A percentile compares a stretch with the other conserved stretches of the same genome.
Conservation (phyloP, 2,113 vertebrate species). For the Stomatorhinus ivindoensis region DNA sequence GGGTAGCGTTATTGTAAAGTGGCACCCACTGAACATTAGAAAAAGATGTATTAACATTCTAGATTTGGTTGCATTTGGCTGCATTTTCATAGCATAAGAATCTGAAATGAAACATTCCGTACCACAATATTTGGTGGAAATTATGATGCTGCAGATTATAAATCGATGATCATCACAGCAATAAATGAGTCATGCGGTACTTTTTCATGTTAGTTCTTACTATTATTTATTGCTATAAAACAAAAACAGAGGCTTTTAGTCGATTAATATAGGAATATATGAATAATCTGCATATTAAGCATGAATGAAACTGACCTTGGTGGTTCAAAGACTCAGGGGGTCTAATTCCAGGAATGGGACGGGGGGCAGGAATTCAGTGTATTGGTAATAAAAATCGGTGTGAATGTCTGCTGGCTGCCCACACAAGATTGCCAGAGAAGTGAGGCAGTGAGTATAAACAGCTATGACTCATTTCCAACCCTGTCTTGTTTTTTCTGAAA, state of each 20-base stretch:
- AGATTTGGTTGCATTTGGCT: neutral
- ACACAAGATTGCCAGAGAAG: neutral
- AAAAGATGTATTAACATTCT: neutral
- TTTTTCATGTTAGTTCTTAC: neutral
- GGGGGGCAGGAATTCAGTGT: neutral
- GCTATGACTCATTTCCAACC: constrained; percentile 12
- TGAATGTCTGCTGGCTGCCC: neutral
- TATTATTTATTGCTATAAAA: neutral
- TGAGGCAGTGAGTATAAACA: neutral
- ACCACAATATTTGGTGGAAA: neutral
- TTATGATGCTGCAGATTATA: neutral
- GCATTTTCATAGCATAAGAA: neutral
- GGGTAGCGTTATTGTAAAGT: no score
- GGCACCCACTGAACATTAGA: neutral
- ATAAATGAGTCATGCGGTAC: neutral
- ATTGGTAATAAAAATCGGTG: neutral
- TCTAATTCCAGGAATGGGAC: neutral
- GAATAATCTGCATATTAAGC: neutral
- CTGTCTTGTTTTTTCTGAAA: constrained; percentile 39
- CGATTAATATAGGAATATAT: neutral
- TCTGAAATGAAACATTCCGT: neutral
- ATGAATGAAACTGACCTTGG: no score
- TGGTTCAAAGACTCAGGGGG: neutral
- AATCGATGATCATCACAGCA: neutral
- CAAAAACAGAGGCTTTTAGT: neutral